phyloP scores from a whole-genome alignment of 2,113 vertebrate species.

The Paramormyrops kingsleyae region DNA sequence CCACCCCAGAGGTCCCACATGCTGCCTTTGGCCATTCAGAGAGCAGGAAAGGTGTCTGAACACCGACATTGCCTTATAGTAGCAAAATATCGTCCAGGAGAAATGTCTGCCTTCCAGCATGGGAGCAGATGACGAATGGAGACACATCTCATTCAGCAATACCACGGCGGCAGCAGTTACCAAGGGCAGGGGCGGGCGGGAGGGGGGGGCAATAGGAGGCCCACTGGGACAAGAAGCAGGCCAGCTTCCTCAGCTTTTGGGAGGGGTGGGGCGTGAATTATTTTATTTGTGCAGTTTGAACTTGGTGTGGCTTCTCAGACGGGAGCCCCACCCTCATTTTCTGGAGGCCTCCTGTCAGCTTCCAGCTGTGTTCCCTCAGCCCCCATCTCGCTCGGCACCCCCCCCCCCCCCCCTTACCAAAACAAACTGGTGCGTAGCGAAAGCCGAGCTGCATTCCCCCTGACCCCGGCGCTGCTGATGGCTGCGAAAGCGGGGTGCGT shows the following conservation, averaged over 20 bases:
- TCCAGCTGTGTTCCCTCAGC: conserved; percentile 32
- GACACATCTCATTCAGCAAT: neutral
- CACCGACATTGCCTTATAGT: neutral
- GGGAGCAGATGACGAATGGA: neutral
- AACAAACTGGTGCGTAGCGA: conserved; percentile 29
- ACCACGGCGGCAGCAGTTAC: neutral
- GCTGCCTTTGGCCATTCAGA: neutral
- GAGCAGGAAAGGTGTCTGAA: neutral
- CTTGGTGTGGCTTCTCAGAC: neutral
- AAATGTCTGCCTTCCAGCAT: neutral
- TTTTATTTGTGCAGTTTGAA: neutral
- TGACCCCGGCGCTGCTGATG: neutral
- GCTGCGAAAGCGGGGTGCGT: neutral
- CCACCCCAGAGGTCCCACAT: neutral
- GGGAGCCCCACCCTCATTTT: neutral
- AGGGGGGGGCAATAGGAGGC: neutral
- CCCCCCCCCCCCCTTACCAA: neutral
- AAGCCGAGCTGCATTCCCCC: conserved; percentile 23
- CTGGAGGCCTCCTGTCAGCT: neutral
- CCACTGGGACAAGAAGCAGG: neutral
- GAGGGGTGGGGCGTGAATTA: neutral
- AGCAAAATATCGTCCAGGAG: neutral
- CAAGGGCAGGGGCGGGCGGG: neutral
- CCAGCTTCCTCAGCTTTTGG: neutral
- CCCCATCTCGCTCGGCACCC: neutral